Percentiles rank a stretch among this genome's conserved stretches.
These are phyloP conservation scores for Andrena fulva DNA, from an alignment of 2,888 invertebrate genomes.

Conservation along the genomic window DNA sequence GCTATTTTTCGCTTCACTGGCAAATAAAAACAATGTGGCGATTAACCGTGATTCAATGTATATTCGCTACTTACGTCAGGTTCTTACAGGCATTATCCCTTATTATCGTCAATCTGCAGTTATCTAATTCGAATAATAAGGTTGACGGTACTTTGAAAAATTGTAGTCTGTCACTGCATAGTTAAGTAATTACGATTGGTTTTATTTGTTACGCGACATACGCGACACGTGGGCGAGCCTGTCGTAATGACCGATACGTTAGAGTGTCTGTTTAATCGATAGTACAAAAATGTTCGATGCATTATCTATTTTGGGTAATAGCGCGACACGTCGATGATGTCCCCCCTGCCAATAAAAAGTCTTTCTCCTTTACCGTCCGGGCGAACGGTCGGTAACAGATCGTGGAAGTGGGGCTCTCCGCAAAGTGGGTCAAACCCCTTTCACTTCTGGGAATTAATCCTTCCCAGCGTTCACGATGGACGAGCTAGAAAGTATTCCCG, in stretches of 20 bases:
- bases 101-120: background rate
- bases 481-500: constrained; percentile 49
- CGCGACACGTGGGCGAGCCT: background rate
- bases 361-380: constrained; percentile 32
- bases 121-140: background rate
- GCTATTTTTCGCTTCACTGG: constrained; percentile 84
- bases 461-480: constrained; percentile 44
- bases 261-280: background rate
- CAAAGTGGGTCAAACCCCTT: constrained; percentile 62
- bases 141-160: background rate
- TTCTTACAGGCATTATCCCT: background rate
- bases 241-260: background rate
- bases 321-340: background rate
- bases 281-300: background rate
- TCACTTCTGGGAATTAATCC: constrained; percentile 57
- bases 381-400: constrained; percentile 3
- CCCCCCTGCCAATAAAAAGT: background rate
- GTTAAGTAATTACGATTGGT: background rate
- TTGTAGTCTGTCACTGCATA: background rate
- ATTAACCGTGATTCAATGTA: constrained; percentile 44
- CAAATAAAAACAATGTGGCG: constrained; percentile 81
- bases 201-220: background rate
- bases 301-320: background rate
- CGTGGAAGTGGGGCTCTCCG: background rate
- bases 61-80: background rate